These are phyloP conservation scores for Chironomus tentans DNA, from an alignment of 2,888 invertebrate genomes.

Conservation along the genomic window DNA sequence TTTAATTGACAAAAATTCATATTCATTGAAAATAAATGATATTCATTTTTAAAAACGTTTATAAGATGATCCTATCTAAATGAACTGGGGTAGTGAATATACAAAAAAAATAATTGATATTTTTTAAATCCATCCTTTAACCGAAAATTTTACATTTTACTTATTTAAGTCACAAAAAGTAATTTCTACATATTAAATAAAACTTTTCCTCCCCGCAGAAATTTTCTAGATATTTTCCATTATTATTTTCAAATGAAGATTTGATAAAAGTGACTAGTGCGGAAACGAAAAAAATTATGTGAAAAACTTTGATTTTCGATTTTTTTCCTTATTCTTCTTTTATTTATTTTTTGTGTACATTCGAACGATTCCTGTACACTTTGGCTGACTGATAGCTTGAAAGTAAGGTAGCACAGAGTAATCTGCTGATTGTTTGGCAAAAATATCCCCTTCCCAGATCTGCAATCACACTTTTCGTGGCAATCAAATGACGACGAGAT, in stretches of 20 bases:
- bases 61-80: background rate
- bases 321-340: too few relatives aligned
- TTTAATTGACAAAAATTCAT: background rate
- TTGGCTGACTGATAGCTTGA: too few relatives aligned
- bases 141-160: background rate
- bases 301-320: background rate
- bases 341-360: too few relatives aligned
- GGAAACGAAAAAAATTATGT: background rate
- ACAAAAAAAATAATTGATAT: background rate
- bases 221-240: background rate
- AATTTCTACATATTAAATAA: background rate
- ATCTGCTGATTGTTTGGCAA: too few relatives aligned
- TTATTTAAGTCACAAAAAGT: background rate
- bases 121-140: too few relatives aligned
- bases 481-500: too few relatives aligned
- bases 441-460: too few relatives aligned
- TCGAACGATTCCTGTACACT: too few relatives aligned
- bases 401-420: too few relatives aligned
- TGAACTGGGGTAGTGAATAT: background rate
- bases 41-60: too few relatives aligned
- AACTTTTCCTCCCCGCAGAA: background rate
- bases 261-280: constrained; percentile 2
- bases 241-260: background rate
- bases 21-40: background rate
- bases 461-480: too few relatives aligned